Evolutionary conservation across 1,140 invertebrate species (phyloP), one percentile per base, ranked within the genome.

Genomic region (Bacillus rossius): DNA sequence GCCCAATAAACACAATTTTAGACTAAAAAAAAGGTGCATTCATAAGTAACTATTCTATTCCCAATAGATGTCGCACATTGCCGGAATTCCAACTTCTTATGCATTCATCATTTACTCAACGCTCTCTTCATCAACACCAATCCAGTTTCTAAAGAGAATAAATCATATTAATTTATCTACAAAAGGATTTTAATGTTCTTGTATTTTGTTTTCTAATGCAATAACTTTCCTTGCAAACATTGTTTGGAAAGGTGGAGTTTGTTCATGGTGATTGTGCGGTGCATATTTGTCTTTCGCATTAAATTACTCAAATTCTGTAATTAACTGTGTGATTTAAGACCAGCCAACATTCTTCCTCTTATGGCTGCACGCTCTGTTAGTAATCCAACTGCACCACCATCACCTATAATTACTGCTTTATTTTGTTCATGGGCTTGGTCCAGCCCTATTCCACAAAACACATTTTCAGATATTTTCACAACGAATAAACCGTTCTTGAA

Each of bases 351-450:
- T 20, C 20, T 25, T 7, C 53, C 13, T 22, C 20, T 48, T 37
- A 61, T 40, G 14, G 60, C 40, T 8, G 14, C 20, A 17, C 42
- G 17, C 22, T 64, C 43, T 40, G 19, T 22, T 2, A 42, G 19
- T 4, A 61, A 34, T 26, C 45, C 61, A 29, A 40, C 60, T 48
- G 62, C 61, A 48, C 55, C 63, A 55, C 43, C 54, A 45, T 19
- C 17, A 17, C 26, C 63, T 26, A 45, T 65, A 29, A 64, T 45
- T 14, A 37, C 51, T 5, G 63, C 63, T 37, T 63, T 62, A 22
- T 65, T 61, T 40, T 64, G 63, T 38, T 64, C 62, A 41, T 64
- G 58, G 22, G 63, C 63, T 41, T 65, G 63, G 50, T 64, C 58
- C n/a, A 64, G 40, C 7, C 55, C 40, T 13, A 64, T 50, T 1